Percentiles rank a stretch among this genome's conserved stretches.
Conservation (phyloP, 2,797 vertebrate genomes). For the Acrossocheilus wenchowensis region DNA sequence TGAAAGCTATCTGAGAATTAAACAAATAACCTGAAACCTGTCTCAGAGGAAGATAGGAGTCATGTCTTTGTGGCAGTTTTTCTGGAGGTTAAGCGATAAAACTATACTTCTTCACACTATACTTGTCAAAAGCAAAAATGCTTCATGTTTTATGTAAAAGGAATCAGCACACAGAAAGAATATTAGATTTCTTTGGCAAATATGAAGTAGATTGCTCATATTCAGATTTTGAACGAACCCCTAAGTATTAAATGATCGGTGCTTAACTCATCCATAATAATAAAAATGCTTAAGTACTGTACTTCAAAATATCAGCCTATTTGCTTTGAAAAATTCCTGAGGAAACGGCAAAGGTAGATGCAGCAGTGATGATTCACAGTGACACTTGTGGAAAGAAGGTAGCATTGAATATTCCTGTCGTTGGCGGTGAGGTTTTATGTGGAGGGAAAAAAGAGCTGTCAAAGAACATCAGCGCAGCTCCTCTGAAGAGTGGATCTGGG, state of each 20-base stretch:
- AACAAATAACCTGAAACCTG: not conserved
- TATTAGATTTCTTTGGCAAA: not conserved
- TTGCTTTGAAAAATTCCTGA: not conserved
- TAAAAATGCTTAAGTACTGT: not conserved
- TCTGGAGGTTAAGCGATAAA: not conserved
- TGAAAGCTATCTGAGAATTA: not conserved
- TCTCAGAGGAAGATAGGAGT: too few relatives aligned
- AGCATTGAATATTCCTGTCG: conserved; percentile 31
- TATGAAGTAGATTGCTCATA: not conserved
- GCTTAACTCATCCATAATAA: not conserved
- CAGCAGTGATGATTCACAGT: conserved; percentile 58
- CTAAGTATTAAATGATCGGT: not conserved
- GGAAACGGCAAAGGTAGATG: conserved; percentile 52
- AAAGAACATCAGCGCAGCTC: not conserved
- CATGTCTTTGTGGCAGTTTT: not conserved
- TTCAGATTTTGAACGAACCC: not conserved
- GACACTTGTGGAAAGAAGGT: conserved; percentile 49
- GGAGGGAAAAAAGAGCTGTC: conserved; percentile 12
- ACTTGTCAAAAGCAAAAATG: too few relatives aligned
- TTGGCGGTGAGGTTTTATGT: conserved; percentile 8
- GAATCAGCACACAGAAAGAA: not conserved
- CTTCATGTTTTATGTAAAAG: not conserved
- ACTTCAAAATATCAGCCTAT: not conserved
- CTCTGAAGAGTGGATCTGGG: conserved; percentile 29
- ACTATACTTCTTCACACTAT: not conserved